Evolutionary conservation across 2,888 invertebrate genomes (phyloP), one percentile per base, ranked within the genome.

Genomic region (Leucoma salicis): DNA sequence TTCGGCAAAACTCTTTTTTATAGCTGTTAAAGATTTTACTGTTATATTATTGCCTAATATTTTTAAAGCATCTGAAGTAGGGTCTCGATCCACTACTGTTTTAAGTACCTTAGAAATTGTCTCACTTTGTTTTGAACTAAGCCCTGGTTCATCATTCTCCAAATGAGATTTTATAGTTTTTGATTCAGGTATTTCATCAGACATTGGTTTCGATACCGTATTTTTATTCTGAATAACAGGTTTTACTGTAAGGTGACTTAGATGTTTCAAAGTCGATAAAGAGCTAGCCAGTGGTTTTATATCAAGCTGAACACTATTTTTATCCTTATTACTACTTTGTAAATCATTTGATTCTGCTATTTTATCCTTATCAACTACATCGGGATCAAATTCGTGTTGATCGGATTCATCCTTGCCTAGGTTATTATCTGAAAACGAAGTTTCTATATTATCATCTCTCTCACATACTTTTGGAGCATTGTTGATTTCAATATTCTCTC

Each of bases 211-310:
- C 24, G 41, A 24, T 25, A 39, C 42, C 27, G 39, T 42, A 24
- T 38, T 61, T 33, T 61, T 65, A 31, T 45, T 54, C 40, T 70
- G 56, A 46, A 35, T 60, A 10, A 78, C 53, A 21, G 82, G 51
- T 63, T 84, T 86, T 2, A 86, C 65, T 35, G 80, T 80, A 11
- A 78, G 59, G 47, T 74, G 74, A 49, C 81, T 72, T 45, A 83
- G 68, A 63, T 70, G 75, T 64, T 81, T 81, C 41, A 83, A 61
- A 2, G 68, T 70, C 37, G 70, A 63, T 41, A 79, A 53, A 35
- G 78, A 60, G 15, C 51, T 64, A 3, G 45, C 38, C 27, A 38
- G 13, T 14, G 43, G 11, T 31, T 12, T 42, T 2, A 31, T 28
- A 32, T 14, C 34, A 5, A 25, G 5, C 2, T 40, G 34, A 25